Base-by-base conservation (phyloP, 2,113 vertebrate genomes). In the Rhinopomastus cyanomelas region DNA sequence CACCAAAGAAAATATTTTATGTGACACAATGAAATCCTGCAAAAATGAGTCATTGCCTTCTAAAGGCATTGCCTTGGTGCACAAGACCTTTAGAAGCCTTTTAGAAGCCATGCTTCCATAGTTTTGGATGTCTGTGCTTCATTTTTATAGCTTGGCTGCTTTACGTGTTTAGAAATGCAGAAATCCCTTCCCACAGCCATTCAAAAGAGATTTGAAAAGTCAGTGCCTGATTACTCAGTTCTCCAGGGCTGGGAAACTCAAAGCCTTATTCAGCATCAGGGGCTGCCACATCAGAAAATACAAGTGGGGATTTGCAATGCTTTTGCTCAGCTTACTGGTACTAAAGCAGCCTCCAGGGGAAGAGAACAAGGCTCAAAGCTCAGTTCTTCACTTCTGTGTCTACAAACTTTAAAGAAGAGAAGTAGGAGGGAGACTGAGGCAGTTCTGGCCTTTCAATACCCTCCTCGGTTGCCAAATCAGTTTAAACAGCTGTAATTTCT, bases 31-130 rank as follows among this genome's bases (percentile, higher is more conserved):
- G 8, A 93, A 90, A 93, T 56, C 59, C n/a, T 88, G 52, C 48
- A 81, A 84, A 76, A 84, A 91, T 91, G 55, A 90, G 72, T 94
- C 90, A 95, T 22, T 79, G 18, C 44, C 34, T 84, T 81, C 86
- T 69, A 94, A 86, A 80, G 78, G 62, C 79, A 67, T n/a, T n/a
- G n/a, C n/a, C n/a, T n/a, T n/a, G n/a, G n/a, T n/a, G n/a, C 87
- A 51, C 26, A 66, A 83, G 61, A 78, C 44, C 57, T 88, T 88
- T 78, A 56, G 73, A 51, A 67, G 18, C 22, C 36, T 81, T 89
- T 68, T 42, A 16, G 34, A 92, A 88, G 36, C 34, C 9, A 5
- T 17, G 15, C 57, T 87, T 39, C 66, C 25, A 15, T 46, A 9
- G 62, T 76, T 85, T 84, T 81, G 8, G 25, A 73, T 66, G 32